Conservation (phyloP, 2,113 vertebrate genomes). For the Hystrix brachyura region DNA sequence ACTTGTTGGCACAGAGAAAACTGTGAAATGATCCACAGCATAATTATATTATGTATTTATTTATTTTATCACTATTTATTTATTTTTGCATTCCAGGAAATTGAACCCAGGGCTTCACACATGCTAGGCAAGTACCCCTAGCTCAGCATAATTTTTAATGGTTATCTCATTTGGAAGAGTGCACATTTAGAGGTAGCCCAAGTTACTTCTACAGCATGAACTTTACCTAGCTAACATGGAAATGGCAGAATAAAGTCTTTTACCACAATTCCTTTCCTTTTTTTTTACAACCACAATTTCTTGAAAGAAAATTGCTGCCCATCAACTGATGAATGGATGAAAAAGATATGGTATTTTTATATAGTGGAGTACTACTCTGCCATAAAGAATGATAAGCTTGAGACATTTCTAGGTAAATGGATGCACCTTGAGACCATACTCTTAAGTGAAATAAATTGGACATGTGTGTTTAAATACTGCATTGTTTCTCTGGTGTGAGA, state of each 20-base stretch:
- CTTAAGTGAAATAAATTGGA: too few species aligned
- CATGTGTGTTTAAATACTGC: too few species aligned
- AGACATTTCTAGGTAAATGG: too few species aligned
- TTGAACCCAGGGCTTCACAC: not conserved
- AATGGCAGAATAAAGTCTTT: not conserved
- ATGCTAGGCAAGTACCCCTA: not conserved
- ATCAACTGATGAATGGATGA: too few species aligned
- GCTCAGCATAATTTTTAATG: not conserved
- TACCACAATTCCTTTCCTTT: not conserved
- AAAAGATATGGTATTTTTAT: too few species aligned
- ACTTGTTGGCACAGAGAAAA: constrained; percentile 20
- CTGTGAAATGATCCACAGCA: not conserved
- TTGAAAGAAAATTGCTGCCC: constrained; percentile 6
- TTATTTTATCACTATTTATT: not conserved
- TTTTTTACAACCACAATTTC: not conserved
- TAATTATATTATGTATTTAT: not conserved
- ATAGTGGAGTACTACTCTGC: too few species aligned
- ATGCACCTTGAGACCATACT: too few species aligned
- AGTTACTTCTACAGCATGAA: not conserved
- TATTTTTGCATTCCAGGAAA: not conserved
- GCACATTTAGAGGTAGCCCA: not conserved
- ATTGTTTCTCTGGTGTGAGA: too few species aligned
- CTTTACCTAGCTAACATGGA: constrained; percentile 16
- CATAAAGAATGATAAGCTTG: too few species aligned
- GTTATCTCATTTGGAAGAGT: not conserved